phyloP scores from a whole-genome alignment of 1,140 invertebrate species.

The Agrilus planipennis region DNA sequence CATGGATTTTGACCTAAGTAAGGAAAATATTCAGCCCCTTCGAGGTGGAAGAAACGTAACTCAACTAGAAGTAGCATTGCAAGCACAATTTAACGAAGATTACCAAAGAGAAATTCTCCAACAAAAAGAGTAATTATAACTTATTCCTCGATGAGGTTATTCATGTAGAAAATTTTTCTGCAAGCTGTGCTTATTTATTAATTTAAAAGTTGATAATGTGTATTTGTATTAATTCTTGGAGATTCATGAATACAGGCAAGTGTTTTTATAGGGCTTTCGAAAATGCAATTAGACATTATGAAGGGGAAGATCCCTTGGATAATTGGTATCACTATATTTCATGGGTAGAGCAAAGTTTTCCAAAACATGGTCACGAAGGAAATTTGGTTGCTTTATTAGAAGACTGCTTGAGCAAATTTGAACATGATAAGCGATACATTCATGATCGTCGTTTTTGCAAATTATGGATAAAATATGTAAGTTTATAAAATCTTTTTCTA shows the following conservation, averaged over 20 bases:
- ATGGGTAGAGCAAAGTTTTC: conserved; percentile 84
- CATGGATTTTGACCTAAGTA: conserved; percentile 61
- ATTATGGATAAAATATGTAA: conserved; percentile 85
- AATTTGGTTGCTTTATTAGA: conserved; percentile 61
- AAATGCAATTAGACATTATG: conserved; percentile 62
- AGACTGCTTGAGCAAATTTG: conserved; percentile 67
- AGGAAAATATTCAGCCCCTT: conserved; percentile 87
- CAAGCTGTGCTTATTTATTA: no score
- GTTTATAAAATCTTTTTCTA: conserved; percentile 28
- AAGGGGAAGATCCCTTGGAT: conserved; percentile 73
- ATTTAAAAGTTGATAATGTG: no score
- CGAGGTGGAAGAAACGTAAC: conserved; percentile 66
- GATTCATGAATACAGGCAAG: no score
- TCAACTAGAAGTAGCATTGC: conserved; percentile 59
- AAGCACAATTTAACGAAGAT: conserved; percentile 55
- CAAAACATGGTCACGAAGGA: conserved; percentile 72
- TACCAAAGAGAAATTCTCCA: conserved; percentile 40
- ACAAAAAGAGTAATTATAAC: conserved; percentile 35
- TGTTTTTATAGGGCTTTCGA: conserved; percentile 57
- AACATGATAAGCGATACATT: conserved; percentile 63
- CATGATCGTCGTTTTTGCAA: conserved; percentile 76
- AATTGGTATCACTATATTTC: conserved; percentile 78
- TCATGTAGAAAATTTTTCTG: no score
- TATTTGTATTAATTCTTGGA: no score
- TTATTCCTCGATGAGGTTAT: not conserved